Percentiles rank a stretch among this genome's conserved stretches.
Evolutionary conservation across 2,113 vertebrate species (phyloP).

Genomic region (Pampusana beccarii): DNA sequence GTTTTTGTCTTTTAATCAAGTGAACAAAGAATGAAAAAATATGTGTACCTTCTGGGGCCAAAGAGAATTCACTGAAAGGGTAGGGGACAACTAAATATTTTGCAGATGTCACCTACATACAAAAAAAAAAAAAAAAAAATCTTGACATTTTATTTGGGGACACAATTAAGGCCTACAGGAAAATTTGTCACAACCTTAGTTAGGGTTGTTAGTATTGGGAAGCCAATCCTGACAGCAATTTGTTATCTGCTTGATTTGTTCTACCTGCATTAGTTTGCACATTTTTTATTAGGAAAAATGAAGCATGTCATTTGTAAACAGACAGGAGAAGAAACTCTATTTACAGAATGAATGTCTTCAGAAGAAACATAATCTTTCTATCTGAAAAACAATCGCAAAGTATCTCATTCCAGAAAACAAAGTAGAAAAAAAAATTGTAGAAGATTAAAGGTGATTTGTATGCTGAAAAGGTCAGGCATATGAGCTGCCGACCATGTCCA

Average conservation of each 20-base stretch:
- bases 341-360: background rate
- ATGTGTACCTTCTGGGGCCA: background rate
- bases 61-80: background rate
- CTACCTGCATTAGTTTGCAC: background rate
- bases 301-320: background rate
- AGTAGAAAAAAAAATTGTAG: background rate
- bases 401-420: background rate
- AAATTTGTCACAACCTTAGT: background rate
- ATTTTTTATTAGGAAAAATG: slow-evolving; percentile 6
- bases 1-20: background rate
- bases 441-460: background rate
- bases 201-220: background rate
- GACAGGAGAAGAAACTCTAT: background rate
- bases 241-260: background rate
- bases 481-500: background rate
- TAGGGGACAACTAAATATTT: background rate
- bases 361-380: background rate
- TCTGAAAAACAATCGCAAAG: background rate
- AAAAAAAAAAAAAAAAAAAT: background rate
- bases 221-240: background rate
- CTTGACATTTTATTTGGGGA: background rate
- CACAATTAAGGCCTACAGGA: background rate
- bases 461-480: background rate
- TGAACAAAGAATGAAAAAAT: background rate
- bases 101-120: background rate